Base-by-base conservation (phyloP, 2,888 invertebrate genomes). In the Chalcis sispes region DNA sequence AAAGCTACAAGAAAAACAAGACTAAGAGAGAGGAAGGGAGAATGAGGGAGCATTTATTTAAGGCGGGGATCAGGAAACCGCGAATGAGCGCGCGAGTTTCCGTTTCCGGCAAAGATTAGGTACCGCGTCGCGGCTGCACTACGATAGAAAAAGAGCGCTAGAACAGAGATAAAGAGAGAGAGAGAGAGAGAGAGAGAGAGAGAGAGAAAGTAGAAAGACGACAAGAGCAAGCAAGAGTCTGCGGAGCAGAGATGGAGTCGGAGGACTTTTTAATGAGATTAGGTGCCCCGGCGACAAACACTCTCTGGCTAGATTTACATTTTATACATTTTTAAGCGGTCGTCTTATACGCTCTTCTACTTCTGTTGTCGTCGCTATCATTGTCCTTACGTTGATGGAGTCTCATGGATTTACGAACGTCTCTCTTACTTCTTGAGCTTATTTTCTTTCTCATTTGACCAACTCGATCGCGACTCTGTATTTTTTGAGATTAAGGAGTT, bases 231-330 rank as follows among this genome's bases (percentile, higher is more conserved):
- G 66, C 74, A 80, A 77, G 81, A 79, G 80, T 66, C 32, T 32
- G 32, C 32, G 56, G 71, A n/a, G n/a, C n/a, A n/a, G n/a, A n/a
- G n/a, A 77, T 70, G 77, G 75, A 79, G 81, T 76, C 72, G 83
- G 85, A 85, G 87, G 87, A 88, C 86, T 88, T 88, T 84, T 87
- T 88, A 88, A 88, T 88, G 88, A 88, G 88, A 88, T 88, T 88
- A 88, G 85, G 84, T 81, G 86, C 50, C 20, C 10, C 5, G 20
- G 20, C 50, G 20, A 86, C 69, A 85, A 86, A 86, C 87, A 87
- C 87, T 86, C 85, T 86, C 82, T 8, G 84, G 84, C 84, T 84
- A 85, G 84, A 88, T 88, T 88, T 88, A 86, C 88, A 88, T 87
- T 88, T 88, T 86, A 86, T 87, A 87, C 86, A 87, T 88, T 88